Evolutionary conservation across 2,797 vertebrate genomes (phyloP).

Genomic region (Pangasius larnaudii): DNA sequence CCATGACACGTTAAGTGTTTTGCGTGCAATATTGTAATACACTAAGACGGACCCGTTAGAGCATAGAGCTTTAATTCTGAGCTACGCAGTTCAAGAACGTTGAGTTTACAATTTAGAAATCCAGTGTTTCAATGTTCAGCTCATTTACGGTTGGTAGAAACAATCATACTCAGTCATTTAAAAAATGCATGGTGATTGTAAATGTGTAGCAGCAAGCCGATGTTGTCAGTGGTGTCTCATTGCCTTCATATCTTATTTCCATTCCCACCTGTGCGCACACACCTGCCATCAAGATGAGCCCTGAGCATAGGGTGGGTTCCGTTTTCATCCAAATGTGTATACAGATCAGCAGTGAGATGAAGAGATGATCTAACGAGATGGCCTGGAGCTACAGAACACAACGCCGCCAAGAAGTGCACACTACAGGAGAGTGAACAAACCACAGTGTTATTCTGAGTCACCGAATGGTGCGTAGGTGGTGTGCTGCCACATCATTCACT

Average conservation of each 20-base stretch:
- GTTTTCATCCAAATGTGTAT: not conserved
- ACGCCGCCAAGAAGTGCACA: not conserved
- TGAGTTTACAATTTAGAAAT: not conserved
- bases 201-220: not conserved
- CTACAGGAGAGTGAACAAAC: slow-evolving; percentile 19
- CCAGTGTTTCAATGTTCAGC: not conserved
- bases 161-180: not conserved
- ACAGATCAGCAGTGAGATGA: not conserved
- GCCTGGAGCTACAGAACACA: not conserved
- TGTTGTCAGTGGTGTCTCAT: slow-evolving; percentile 8
- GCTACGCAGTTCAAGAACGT: not conserved
- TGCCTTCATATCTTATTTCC: slow-evolving; percentile 1
- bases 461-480: slow-evolving; percentile 7
- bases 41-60: not conserved
- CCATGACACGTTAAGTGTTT: not conserved
- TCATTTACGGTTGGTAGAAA: not conserved
- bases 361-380: not conserved
- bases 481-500: slow-evolving; percentile 39
- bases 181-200: not conserved
- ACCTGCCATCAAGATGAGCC: not conserved
- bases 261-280: slow-evolving; percentile 1
- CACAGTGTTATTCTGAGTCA: slow-evolving; percentile 19
- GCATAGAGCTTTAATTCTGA: not conserved
- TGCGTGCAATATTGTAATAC: not conserved
- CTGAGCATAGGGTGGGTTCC: not conserved